Evolutionary conservation across 2,888 invertebrate genomes (phyloP), one percentile per base, ranked within the genome.

Genomic region (Drosophila eohydei): DNA sequence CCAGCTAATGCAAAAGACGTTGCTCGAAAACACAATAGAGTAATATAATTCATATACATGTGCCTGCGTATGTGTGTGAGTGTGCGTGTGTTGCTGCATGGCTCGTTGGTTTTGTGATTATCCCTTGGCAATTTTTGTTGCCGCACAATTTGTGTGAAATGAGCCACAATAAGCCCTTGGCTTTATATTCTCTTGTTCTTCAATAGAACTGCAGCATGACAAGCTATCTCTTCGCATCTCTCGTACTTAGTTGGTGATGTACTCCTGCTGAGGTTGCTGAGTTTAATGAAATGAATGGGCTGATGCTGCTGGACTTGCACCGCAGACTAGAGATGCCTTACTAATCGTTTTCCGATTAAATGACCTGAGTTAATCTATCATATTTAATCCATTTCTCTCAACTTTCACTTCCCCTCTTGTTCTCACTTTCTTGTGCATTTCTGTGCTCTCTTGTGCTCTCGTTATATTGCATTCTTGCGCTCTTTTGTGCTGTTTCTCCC

Each of bases 121-220:
- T 41, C 36, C 55, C 32, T 28, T 61, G 43, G 44, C 57, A 4
- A 40, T 52, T 51, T 40, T 52, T 11, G n/a, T 55, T 54, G 51
- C 43, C 50, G 54, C 56, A 54, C 63, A 61, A 80, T 67, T 76
- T 56, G 55, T 67, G 71, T 74, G 75, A 83, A 85, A 83, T 85
- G 82, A 83, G 74, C 76, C 80, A 68, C 55, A 59, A 72, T 80
- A 85, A 82, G 76, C 74, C 38, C 40, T 41, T 62, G 40, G 58
- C 55, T 73, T 48, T 36, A 30, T 26, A 6, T 55, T 16, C 54
- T 12, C 41, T 58, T 50, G 4, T 9, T 41, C 44, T 11, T 21
- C 5, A 16, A 43, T 14, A 11, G 28, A 69, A 28, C 41, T 32
- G 14, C 16, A 30, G 28, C 67, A 34, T 34, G 54, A 50, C 16